Conservation (phyloP, 2,113 vertebrate species). For the Lathamus discolor region DNA sequence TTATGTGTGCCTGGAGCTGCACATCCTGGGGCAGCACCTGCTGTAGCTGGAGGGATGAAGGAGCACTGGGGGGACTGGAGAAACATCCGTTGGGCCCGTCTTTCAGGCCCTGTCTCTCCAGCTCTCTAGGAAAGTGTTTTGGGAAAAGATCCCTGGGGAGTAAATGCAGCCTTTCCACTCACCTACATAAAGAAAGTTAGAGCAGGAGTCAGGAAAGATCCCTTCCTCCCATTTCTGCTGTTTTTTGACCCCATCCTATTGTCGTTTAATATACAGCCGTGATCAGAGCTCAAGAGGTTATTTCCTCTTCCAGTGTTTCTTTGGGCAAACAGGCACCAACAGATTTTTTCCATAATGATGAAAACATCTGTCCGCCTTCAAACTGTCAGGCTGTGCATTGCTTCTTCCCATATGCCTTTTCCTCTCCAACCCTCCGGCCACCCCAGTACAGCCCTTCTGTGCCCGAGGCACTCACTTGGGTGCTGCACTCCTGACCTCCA, state of each 20-base stretch:
- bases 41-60: background rate
- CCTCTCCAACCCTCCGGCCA: background rate
- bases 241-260: background rate
- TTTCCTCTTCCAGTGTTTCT: conserved; percentile 38
- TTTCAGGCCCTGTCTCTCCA: background rate
- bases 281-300: conserved; percentile 45
- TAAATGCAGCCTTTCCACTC: background rate
- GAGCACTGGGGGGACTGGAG: background rate
- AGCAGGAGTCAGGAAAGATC: background rate
- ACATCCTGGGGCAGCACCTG: background rate
- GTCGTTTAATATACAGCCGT: conserved; percentile 2
- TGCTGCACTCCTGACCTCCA: background rate
- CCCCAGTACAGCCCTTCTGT: background rate
- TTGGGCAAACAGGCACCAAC: conserved; percentile 58
- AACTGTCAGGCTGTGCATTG: conserved; percentile 43
- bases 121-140: background rate
- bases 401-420: conserved; percentile 36
- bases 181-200: background rate
- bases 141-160: background rate
- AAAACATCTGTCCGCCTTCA: conserved; percentile 20
- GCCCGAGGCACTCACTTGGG: background rate
- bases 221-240: background rate
- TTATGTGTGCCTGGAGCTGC: background rate
- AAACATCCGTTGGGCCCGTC: background rate
- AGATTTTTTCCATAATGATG: conserved; percentile 52